phyloP scores from a whole-genome alignment of 2,113 vertebrate genomes.

The Rhinogobius similis region DNA sequence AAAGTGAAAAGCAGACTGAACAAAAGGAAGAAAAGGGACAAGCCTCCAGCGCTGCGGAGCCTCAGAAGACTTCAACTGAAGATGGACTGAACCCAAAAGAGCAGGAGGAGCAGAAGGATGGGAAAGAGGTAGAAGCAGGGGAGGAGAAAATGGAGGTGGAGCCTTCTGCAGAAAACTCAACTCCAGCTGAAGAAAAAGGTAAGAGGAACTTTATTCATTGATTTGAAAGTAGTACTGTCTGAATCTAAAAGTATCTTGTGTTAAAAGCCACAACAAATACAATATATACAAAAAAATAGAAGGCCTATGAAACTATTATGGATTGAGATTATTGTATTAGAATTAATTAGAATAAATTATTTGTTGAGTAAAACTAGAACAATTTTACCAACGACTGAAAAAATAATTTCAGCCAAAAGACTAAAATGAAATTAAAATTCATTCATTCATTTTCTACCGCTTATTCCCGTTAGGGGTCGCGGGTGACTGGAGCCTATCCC shows the following conservation, averaged over 20 bases:
- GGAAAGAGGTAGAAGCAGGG: slow-evolving; percentile 16
- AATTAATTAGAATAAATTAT: too few species aligned
- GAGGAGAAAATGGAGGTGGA: slow-evolving; percentile 54
- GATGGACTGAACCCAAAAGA: slow-evolving; percentile 26
- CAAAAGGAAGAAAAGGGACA: slow-evolving; percentile 5
- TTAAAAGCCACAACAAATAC: too few species aligned
- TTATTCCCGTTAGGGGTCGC: too few species aligned
- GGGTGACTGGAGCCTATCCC: too few species aligned
- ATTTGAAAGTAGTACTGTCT: neutral
- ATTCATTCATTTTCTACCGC: too few species aligned
- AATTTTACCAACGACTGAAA: too few species aligned
- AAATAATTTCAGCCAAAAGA: too few species aligned
- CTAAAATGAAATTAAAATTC: too few species aligned
- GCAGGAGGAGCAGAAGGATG: slow-evolving; percentile 6
- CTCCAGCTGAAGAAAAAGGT: slow-evolving; percentile 46
- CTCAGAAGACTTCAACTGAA: slow-evolving; percentile 7
- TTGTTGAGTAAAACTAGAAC: too few species aligned
- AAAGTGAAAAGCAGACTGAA: slow-evolving; percentile 23
- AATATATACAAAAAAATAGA: too few species aligned
- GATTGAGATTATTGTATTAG: too few species aligned
- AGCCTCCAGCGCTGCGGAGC: neutral
- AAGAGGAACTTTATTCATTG: neutral
- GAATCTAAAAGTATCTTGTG: neutral
- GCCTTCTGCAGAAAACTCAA: neutral
- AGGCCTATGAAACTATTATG: too few species aligned